Conservation (phyloP, 2,797 vertebrate genomes). For the Apogon hyalosoma region DNA sequence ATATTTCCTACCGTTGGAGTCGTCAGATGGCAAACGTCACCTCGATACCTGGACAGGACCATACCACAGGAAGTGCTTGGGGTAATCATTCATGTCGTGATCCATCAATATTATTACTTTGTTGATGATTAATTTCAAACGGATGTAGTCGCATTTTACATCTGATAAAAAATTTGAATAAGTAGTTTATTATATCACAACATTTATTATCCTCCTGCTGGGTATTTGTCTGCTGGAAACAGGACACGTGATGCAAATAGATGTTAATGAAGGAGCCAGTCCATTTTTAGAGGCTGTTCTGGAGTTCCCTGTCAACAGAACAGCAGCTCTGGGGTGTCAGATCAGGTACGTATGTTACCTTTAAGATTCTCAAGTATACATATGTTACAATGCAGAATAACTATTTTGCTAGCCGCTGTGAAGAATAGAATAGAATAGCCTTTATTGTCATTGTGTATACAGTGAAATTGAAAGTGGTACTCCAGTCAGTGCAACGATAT, state of each 20-base stretch:
- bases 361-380: background rate
- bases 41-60: slow-evolving; percentile 77
- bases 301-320: slow-evolving; percentile 61
- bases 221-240: slow-evolving; percentile 29
- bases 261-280: background rate
- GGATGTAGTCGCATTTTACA: background rate
- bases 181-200: slow-evolving; percentile 9
- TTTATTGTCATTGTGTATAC: too few relatives aligned
- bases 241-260: slow-evolving; percentile 82
- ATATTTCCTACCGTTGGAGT: slow-evolving; percentile 60
- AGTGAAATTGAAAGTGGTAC: too few relatives aligned
- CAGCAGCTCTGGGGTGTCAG: slow-evolving; percentile 77
- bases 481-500: too few relatives aligned
- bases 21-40: slow-evolving; percentile 79
- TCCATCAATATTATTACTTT: background rate
- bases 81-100: slow-evolving; percentile 65
- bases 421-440: too few relatives aligned
- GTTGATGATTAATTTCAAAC: background rate
- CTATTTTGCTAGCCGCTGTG: background rate
- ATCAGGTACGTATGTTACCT: slow-evolving; percentile 71
- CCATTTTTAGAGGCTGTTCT: slow-evolving; percentile 22
- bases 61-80: slow-evolving; percentile 73
- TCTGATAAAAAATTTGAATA: background rate
- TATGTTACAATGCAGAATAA: background rate
- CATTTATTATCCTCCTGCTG: slow-evolving; percentile 3